Evolutionary conservation across 2,113 vertebrate genomes (phyloP).

Genomic region (Solea solea): DNA sequence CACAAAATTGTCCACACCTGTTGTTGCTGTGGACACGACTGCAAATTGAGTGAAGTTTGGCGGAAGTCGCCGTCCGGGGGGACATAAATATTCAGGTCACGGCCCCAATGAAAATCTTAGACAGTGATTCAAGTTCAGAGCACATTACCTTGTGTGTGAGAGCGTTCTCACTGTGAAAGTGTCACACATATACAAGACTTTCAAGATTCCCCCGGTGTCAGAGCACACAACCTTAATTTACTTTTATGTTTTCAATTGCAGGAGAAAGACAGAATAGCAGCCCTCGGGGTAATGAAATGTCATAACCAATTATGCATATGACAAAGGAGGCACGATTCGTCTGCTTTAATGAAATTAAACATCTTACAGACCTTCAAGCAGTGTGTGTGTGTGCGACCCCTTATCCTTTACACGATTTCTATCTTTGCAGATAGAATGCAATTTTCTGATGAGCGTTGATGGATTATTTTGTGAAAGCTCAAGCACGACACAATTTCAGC

Average conservation of each 20-base stretch:
- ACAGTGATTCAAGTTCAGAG: not conserved
- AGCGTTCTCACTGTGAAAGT: not conserved
- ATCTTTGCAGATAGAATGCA: not conserved
- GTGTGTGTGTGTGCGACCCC: not conserved
- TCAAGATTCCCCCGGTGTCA: conserved; percentile 8
- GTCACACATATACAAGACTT: conserved; percentile 1
- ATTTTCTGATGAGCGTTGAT: conserved; percentile 20
- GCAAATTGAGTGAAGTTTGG: no score
- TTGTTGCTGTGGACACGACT: no score
- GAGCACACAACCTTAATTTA: conserved; percentile 31
- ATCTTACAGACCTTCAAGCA: conserved; percentile 11
- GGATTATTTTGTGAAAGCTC: conserved; percentile 8
- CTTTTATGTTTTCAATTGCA: conserved; percentile 35
- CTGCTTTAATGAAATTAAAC: conserved; percentile 36
- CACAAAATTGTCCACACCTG: no score
- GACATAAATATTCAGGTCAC: not conserved
- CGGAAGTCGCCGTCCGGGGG: not conserved
- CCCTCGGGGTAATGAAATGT: conserved; percentile 45
- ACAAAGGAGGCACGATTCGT: conserved; percentile 41
- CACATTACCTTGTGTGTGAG: not conserved
- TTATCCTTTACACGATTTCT: conserved; percentile 4
- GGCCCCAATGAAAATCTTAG: not conserved
- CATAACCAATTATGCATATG: conserved; percentile 46
- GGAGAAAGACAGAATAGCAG: conserved; percentile 29
- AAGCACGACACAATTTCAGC: conserved; percentile 4